Conservation (phyloP, 2,888 invertebrate genomes). For the Capitulum mitella region DNA sequence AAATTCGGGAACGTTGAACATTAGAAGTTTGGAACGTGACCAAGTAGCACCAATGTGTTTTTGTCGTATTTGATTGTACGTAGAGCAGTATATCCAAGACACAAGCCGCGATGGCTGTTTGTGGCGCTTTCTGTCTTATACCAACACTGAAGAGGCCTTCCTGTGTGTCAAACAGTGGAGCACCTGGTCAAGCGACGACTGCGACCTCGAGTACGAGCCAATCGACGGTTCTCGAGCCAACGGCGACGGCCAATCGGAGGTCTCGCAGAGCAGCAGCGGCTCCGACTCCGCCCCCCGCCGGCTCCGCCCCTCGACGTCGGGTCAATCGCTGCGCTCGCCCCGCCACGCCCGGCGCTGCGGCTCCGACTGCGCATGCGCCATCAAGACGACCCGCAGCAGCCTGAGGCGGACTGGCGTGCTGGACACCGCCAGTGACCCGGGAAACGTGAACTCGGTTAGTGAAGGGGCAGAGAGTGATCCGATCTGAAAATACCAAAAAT, state of each 20-base stretch:
- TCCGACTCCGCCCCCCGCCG: background rate
- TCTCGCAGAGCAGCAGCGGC: background rate
- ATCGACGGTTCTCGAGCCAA: background rate
- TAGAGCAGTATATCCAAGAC: too few relatives aligned
- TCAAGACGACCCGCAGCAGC: background rate
- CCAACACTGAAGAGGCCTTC: too few relatives aligned
- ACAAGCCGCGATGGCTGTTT: too few relatives aligned
- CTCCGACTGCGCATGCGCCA: background rate
- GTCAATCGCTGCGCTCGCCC: background rate
- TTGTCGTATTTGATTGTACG: too few relatives aligned
- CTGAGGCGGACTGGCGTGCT: conserved; percentile 14
- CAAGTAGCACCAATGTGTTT: too few relatives aligned
- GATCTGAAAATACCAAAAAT: background rate
- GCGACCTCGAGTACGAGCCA: conserved; percentile 1
- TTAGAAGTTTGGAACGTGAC: too few relatives aligned
- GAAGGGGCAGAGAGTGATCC: background rate
- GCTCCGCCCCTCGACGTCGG: background rate
- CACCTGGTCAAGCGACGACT: conserved; percentile 9
- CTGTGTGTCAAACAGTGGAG: conserved; percentile 23
- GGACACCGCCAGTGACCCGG: background rate
- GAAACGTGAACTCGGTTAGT: background rate
- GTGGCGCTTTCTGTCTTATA: too few relatives aligned
- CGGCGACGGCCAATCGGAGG: conserved; percentile 15
- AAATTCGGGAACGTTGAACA: too few relatives aligned
- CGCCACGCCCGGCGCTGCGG: background rate